A percentile compares a stretch with the other conserved stretches of the same genome.
Conservation (phyloP, 2,888 invertebrate genomes). For the Zygaena filipendulae region DNA sequence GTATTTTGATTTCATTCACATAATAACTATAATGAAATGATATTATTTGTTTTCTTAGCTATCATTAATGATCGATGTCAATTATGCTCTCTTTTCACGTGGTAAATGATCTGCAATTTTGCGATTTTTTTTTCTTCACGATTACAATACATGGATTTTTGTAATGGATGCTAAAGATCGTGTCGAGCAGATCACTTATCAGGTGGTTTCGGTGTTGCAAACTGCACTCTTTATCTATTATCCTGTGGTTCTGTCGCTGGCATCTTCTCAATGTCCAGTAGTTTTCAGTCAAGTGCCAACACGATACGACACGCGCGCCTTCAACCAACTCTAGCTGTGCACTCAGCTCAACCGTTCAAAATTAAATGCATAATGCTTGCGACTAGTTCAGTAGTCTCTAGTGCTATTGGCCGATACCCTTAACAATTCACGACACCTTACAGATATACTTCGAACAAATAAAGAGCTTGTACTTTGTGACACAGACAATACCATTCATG, state of each 20-base stretch:
- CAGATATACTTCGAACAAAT: slow-evolving; percentile 58
- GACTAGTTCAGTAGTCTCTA: slow-evolving; percentile 66
- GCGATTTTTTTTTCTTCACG: too few species aligned
- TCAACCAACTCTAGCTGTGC: slow-evolving; percentile 57
- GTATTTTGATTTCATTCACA: too few species aligned
- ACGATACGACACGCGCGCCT: slow-evolving; percentile 56
- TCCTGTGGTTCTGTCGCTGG: slow-evolving; percentile 65
- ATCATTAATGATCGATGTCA: slow-evolving; percentile 57
- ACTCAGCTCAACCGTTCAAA: slow-evolving; percentile 63
- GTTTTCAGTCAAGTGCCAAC: slow-evolving; percentile 49
- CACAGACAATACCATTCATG: slow-evolving; percentile 55
- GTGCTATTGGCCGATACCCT: slow-evolving; percentile 65
- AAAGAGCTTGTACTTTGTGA: slow-evolving; percentile 69
- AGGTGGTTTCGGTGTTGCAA: slow-evolving; percentile 63
- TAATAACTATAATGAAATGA: too few species aligned
- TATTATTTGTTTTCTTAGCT: slow-evolving; percentile 64
- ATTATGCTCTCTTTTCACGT: slow-evolving; percentile 49
- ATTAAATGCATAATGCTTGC: slow-evolving; percentile 66
- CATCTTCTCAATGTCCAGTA: slow-evolving; percentile 56
- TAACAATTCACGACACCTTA: slow-evolving; percentile 64
- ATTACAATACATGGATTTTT: too few species aligned
- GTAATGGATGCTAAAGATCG: too few species aligned
- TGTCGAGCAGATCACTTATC: too few species aligned
- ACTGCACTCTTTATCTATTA: slow-evolving; percentile 67
- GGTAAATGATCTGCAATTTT: slow-evolving; percentile 44